Evolutionary conservation across 1,140 invertebrate species (phyloP).

Genomic region (Babylonia areolata): DNA sequence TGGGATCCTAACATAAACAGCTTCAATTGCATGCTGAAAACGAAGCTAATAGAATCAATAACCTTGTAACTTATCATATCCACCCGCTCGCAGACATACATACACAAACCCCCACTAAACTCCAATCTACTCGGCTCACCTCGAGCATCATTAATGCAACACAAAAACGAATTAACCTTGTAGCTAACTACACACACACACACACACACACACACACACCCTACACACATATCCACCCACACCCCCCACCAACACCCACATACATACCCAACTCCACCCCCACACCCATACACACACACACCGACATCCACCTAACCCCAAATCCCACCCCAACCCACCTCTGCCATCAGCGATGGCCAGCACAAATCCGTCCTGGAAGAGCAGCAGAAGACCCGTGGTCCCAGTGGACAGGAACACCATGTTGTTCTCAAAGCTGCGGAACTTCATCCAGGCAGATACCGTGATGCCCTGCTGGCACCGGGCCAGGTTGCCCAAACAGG

Average conservation of each 20-base stretch:
- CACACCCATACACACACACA: neutral
- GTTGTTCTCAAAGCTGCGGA: conserved; percentile 57
- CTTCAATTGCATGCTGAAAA: too few relatives aligned
- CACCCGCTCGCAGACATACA: too few relatives aligned
- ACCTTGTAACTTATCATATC: too few relatives aligned
- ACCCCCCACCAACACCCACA: neutral
- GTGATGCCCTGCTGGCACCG: conserved; percentile 67
- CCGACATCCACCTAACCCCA: neutral
- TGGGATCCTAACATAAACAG: too few relatives aligned
- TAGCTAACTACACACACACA: too few relatives aligned
- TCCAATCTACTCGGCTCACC: too few relatives aligned
- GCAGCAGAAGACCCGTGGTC: conserved; percentile 62
- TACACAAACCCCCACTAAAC: too few relatives aligned
- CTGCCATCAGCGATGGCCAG: conserved; percentile 55
- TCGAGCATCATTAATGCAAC: too few relatives aligned
- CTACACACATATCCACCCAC: neutral
- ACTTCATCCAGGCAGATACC: conserved; percentile 67
- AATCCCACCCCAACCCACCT: conserved; percentile 1
- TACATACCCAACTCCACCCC: neutral
- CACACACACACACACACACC: too few relatives aligned
- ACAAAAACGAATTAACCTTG: too few relatives aligned
- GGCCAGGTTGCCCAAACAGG: conserved; percentile 69
- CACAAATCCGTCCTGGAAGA: conserved; percentile 58
- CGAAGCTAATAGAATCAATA: too few relatives aligned
- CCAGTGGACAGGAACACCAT: conserved; percentile 68